phyloP scores from a whole-genome alignment of 92 coral and sea anemone species.

The Umimayanthus kanabou region DNA sequence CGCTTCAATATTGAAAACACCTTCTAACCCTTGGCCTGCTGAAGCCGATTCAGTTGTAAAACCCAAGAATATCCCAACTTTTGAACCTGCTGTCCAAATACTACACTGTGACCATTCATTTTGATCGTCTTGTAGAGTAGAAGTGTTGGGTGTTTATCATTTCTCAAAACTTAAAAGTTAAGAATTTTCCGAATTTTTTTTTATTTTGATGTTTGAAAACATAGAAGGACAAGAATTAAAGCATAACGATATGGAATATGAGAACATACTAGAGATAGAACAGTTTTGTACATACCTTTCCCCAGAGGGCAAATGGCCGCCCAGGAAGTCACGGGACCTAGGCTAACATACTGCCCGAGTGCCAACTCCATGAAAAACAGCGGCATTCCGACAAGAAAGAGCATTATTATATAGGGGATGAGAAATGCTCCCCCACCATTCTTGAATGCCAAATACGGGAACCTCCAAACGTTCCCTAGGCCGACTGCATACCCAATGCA shows the following conservation, averaged over 20 bases:
- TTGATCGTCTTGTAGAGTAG: no score
- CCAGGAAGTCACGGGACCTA: slow-evolving; percentile 99
- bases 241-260: not conserved
- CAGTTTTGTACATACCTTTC: slow-evolving; percentile 71
- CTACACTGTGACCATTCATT: no score
- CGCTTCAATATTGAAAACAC: not conserved
- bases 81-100: no score
- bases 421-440: slow-evolving; percentile 99
- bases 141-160: no score
- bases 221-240: not conserved
- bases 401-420: slow-evolving; percentile 88
- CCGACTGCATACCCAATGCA: slow-evolving; percentile 98
- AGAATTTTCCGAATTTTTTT: no score
- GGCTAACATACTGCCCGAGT: slow-evolving; percentile 87
- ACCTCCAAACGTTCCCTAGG: slow-evolving; percentile 97
- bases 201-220: no score
- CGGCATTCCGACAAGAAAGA: slow-evolving; percentile 97
- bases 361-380: slow-evolving; percentile 99
- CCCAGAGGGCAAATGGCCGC: slow-evolving; percentile 96
- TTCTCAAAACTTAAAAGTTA: no score
- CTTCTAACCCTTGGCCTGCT: not conserved
- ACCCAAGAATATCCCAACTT: no score
- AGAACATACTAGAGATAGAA: not conserved
- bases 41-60: no score
- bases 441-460: slow-evolving; percentile 92